Conservation (phyloP, 2,888 invertebrate species). For the Ophion ellenae region DNA sequence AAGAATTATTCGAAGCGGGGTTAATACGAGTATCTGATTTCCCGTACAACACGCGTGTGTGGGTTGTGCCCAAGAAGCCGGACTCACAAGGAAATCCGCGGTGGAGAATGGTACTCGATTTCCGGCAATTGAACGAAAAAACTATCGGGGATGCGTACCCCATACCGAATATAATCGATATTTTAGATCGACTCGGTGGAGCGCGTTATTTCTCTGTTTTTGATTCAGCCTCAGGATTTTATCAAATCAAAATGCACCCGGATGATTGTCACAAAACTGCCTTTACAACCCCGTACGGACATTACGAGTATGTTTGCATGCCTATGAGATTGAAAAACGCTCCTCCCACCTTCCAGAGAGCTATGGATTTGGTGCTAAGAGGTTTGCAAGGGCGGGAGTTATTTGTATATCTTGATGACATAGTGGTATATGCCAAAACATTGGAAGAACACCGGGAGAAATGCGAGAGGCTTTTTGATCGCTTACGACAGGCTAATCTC, state of each 20-base stretch:
- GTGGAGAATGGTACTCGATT: slow-evolving; percentile 43
- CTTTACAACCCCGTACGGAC: no score
- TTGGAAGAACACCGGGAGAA: slow-evolving; percentile 22
- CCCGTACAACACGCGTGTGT: slow-evolving; percentile 27
- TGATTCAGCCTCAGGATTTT: slow-evolving; percentile 80
- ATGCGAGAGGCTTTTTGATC: slow-evolving; percentile 48
- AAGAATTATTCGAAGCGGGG: slow-evolving; percentile 11
- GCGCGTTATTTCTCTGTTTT: slow-evolving; percentile 79
- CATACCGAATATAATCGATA: slow-evolving; percentile 78
- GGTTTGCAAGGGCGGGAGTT: no score
- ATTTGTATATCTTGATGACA: no score
- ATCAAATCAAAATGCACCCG: slow-evolving; percentile 69
- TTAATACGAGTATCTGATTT: slow-evolving; percentile 19
- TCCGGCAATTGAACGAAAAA: slow-evolving; percentile 38
- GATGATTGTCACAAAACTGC: no score
- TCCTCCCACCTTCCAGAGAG: no score
- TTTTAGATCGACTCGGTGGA: slow-evolving; percentile 79
- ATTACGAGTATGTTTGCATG: no score
- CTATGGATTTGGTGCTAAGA: no score
- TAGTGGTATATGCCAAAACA: no score
- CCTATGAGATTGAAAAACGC: no score
- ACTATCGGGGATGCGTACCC: slow-evolving; percentile 70
- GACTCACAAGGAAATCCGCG: slow-evolving; percentile 23
- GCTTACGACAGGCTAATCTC: slow-evolving; percentile 41
- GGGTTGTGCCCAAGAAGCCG: slow-evolving; percentile 40